Base-by-base conservation (phyloP, 2,113 vertebrate species). In the Pungitius pungitius region DNA sequence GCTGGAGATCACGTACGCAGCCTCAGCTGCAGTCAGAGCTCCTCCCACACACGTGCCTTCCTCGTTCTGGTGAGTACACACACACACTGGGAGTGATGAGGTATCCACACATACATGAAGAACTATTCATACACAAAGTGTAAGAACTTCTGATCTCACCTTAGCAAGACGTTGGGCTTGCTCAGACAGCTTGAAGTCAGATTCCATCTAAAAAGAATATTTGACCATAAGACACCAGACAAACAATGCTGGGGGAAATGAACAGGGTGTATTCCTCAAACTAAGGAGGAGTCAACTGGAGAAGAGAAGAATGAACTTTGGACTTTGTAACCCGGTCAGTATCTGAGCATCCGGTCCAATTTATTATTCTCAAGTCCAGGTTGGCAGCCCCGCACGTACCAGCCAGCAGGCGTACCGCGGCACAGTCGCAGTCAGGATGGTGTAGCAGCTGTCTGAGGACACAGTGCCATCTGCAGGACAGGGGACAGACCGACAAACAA, bases 371-470 rank as follows among this genome's bases (percentile, higher is more conserved):
- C 12, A 2, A 20, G 9, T 49, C 1, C 9, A 1, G 18, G 49
- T 54, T 66, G 57, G 56, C 17, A 51, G 45, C 7, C 1, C 8
- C 47, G 30, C 55, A 91, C 94, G 80, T 84, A 99, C 96, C 96
- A 96, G 92, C 97, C 97, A 99, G 87, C 95, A 96, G 27, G 94
- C 87, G 0, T 95, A 95, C 73, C 95, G 94, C 2, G 97, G 96
- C 78, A 98, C 92, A 3, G 86, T 92, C 0, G 95, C 93, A 0
- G 97, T 98, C 85, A 99, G 93, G 69, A 99, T 70, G 33, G 95
- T 65, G 91, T 88, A 96, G 81, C 90, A 95, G 92, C 89, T 96
- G 86, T 99, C 96, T 90, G 94, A 90, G 62, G 81, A 94, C 76
- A 96, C 89, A 83, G 92, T 92, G 93, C 96, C 96, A 96, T 96